These are phyloP conservation scores for Gastrophryne carolinensis DNA, from an alignment of 2,797 vertebrate genomes.

Conservation along the genomic window DNA sequence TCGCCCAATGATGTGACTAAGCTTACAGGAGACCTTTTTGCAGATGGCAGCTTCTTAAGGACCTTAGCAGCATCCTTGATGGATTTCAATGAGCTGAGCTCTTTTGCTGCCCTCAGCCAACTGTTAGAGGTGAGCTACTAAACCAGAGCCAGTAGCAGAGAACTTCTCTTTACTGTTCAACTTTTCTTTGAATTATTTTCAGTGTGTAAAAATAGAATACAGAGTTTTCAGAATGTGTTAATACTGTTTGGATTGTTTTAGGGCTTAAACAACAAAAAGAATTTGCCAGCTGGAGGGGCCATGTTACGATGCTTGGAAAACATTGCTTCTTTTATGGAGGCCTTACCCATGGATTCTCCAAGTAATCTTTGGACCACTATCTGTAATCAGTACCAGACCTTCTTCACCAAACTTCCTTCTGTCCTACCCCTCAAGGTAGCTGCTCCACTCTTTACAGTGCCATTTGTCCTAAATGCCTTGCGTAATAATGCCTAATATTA, in stretches of 20 bases:
- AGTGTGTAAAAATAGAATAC: too few relatives aligned
- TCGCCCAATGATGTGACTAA: conserved; percentile 9
- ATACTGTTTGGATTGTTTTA: too few relatives aligned
- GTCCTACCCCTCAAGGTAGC: conserved; percentile 95
- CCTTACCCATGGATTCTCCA: conserved; percentile 96
- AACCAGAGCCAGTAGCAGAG: too few relatives aligned
- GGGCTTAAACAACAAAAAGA: conserved; percentile 98
- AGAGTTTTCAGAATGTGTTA: too few relatives aligned
- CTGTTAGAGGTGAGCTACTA: conserved; percentile 85
- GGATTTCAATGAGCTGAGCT: conserved; percentile 96
- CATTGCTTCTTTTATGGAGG: conserved; percentile 97
- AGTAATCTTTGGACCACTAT: conserved; percentile 98
- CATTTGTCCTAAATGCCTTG: too few relatives aligned
- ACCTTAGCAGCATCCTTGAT: conserved; percentile 89
- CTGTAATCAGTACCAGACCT: conserved; percentile 98
- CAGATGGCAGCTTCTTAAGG: conserved; percentile 93
- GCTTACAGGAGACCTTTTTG: conserved; percentile 39
- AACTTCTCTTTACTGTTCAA: too few relatives aligned
- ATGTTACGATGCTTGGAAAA: conserved; percentile 98
- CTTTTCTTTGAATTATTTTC: too few relatives aligned
- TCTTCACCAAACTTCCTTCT: conserved; percentile 91
- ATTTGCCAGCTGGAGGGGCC: conserved; percentile 91
- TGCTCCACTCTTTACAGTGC: neutral
- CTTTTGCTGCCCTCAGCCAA: conserved; percentile 92
- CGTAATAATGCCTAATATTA: too few relatives aligned